Evolutionary conservation across 2,888 invertebrate species (phyloP), one percentile per base, ranked within the genome.

Genomic region (Dorcus parallelipipedus): DNA sequence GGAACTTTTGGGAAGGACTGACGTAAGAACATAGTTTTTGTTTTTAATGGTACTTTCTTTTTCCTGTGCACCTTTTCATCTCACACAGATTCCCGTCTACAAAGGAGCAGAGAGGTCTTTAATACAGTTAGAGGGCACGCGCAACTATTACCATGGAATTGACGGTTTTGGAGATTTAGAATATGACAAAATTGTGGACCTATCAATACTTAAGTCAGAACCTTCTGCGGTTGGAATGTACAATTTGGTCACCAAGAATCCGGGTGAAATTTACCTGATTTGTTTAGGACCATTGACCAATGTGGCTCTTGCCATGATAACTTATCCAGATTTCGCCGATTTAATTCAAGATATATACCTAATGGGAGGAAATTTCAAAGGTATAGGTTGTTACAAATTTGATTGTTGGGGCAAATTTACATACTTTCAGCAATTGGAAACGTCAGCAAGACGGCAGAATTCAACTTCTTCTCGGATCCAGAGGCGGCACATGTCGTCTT

Each of bases 241-340:
- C 47, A 79, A 84, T 58, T 73, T 89, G 48, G 56, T 40, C 6
- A 48, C 10, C 38, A 45, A 54, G n/a, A 49, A 54, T 50, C 48
- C 49, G 1, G 48, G 42, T 8, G 74, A 87, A 69, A 78, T 90
- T 20, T 82, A 83, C 0, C 70, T 91, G 8, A 79, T 90, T 6
- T 83, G 87, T 40, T 73, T 92, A 23, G 93, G 89, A 0, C 86
- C 94, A 0, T 74, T 94, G 26, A 93, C 93, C 0, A 94, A 93
- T 69, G 78, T 92, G 47, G 94, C 93, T 0, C 70, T 92, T 59
- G 86, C 91, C 1, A 80, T 88, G 2, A 85, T 86, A 68, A 73
- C 91, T 68, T 89, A 88, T 67, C 84, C 87, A 0, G 73, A 82
- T 3, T 87, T 93, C 70, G 74, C 84, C 0, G 69, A 79, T 17